A percentile compares a stretch with the other conserved stretches of the same genome.
phyloP scores from a whole-genome alignment of 2,113 vertebrate species.

The Nothocercus nigrocapillus region DNA sequence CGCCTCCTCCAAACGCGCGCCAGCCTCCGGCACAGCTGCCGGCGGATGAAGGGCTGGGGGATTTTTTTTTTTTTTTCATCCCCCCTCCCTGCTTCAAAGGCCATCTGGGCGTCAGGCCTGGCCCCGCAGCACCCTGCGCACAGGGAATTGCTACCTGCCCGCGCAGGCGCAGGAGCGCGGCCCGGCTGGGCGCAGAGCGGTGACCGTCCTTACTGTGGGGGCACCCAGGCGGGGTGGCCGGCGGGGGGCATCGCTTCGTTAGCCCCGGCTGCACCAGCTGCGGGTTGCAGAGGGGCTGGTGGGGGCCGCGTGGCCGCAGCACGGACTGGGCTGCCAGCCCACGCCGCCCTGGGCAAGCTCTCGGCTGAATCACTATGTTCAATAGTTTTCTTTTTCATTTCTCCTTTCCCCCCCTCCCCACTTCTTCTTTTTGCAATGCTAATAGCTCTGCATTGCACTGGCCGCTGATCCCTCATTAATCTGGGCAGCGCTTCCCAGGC shows the following conservation, averaged over 20 bases:
- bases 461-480: slow-evolving; percentile 69
- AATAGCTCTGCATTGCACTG: slow-evolving; percentile 60
- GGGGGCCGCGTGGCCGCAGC: not conserved
- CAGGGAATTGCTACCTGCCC: not conserved
- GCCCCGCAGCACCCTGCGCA: not conserved
- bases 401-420: too few species aligned
- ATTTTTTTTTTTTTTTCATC: not conserved
- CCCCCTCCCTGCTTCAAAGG: not conserved
- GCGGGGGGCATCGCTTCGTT: not conserved
- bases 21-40: not conserved
- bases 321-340: not conserved
- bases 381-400: not conserved
- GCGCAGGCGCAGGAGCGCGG: not conserved
- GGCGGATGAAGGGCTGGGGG: not conserved
- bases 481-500: slow-evolving; percentile 52
- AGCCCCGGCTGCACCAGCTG: not conserved
- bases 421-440: slow-evolving; percentile 3
- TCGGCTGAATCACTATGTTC: not conserved
- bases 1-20: not conserved
- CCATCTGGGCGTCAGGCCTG: not conserved
- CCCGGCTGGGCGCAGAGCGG: not conserved
- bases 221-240: not conserved
- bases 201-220: not conserved
- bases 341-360: not conserved
- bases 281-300: not conserved